Evolutionary conservation across 2,113 vertebrate genomes (phyloP).

Genomic region (Gambusia holbrooki): DNA sequence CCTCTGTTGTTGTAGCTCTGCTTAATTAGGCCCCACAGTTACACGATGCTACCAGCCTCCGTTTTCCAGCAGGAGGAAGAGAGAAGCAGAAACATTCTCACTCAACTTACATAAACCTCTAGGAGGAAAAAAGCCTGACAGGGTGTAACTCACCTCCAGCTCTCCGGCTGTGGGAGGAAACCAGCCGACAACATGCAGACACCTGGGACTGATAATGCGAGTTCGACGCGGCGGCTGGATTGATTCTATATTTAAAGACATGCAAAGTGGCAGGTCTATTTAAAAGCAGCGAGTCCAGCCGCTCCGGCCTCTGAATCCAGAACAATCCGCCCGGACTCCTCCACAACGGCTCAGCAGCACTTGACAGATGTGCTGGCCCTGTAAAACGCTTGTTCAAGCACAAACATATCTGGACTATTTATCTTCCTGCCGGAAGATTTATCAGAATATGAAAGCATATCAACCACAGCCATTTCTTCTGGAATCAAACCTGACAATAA

Average conservation of each 20-base stretch:
- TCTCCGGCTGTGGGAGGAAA: slow-evolving; percentile 38
- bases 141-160: slow-evolving; percentile 48
- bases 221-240: slow-evolving; percentile 22
- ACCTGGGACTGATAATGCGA: slow-evolving; percentile 16
- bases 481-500: slow-evolving; percentile 68
- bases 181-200: slow-evolving; percentile 30
- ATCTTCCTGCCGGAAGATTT: slow-evolving; percentile 67
- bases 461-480: slow-evolving; percentile 64
- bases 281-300: slow-evolving; percentile 30
- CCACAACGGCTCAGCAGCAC: slow-evolving; percentile 57
- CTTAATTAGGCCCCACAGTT: slow-evolving; percentile 73
- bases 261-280: slow-evolving; percentile 45
- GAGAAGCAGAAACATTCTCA: slow-evolving; percentile 18
- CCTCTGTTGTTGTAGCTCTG: slow-evolving; percentile 31
- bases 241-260: slow-evolving; percentile 29
- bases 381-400: slow-evolving; percentile 75
- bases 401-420: slow-evolving; percentile 77
- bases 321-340: slow-evolving; percentile 58
- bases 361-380: slow-evolving; percentile 68
- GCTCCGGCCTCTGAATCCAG: slow-evolving; percentile 23
- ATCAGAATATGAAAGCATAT: slow-evolving; percentile 74
- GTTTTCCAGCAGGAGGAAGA: slow-evolving; percentile 33
- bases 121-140: slow-evolving; percentile 46
- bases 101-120: slow-evolving; percentile 48
- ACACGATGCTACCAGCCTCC: slow-evolving; percentile 51